Percentiles rank a stretch among this genome's conserved stretches.
phyloP scores from a whole-genome alignment of 2,888 invertebrate species.

The Drosophila limbata region DNA sequence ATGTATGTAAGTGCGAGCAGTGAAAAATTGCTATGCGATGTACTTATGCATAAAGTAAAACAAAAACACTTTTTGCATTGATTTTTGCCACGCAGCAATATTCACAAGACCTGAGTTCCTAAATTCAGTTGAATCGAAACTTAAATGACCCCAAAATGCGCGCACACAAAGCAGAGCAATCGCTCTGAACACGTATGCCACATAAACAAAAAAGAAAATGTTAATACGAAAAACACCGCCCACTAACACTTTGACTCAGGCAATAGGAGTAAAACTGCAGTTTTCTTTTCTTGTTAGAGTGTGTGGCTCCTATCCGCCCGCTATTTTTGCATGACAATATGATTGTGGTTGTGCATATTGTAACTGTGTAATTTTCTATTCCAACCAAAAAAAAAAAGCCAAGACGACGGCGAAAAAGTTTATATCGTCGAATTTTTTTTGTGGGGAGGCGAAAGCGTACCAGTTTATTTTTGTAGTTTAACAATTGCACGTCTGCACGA shows the following conservation, averaged over 20 bases:
- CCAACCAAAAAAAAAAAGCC: slow-evolving; percentile 11
- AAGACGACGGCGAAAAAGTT: slow-evolving; percentile 36
- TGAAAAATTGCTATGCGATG: slow-evolving; percentile 39
- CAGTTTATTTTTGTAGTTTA: slow-evolving; percentile 59
- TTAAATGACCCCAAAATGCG: slow-evolving; percentile 11
- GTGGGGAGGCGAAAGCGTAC: slow-evolving; percentile 44
- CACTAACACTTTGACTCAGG: slow-evolving; percentile 41
- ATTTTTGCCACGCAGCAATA: slow-evolving; percentile 63
- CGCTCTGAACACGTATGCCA: slow-evolving; percentile 65
- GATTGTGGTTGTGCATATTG: slow-evolving; percentile 9
- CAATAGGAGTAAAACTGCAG: slow-evolving; percentile 14
- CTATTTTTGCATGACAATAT: slow-evolving; percentile 3
- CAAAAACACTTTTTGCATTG: slow-evolving; percentile 57
- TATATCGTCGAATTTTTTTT: slow-evolving; percentile 15
- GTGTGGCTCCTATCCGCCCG: slow-evolving; percentile 1
- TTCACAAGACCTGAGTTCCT: slow-evolving; percentile 19
- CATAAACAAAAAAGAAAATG: slow-evolving; percentile 60
- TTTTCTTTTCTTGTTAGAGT: slow-evolving; percentile 13
- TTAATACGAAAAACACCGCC: slow-evolving; percentile 62
- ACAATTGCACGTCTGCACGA: slow-evolving; percentile 66
- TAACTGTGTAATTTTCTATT: slow-evolving; percentile 24
- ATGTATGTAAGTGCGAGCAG: slow-evolving; percentile 34
- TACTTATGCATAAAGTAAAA: slow-evolving; percentile 22
- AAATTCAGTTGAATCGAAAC: slow-evolving; percentile 5
- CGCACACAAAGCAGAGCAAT: slow-evolving; percentile 27